These are phyloP conservation scores for Polydrusus cervinus DNA, from an alignment of 2,888 invertebrate species.

Conservation along the genomic window DNA sequence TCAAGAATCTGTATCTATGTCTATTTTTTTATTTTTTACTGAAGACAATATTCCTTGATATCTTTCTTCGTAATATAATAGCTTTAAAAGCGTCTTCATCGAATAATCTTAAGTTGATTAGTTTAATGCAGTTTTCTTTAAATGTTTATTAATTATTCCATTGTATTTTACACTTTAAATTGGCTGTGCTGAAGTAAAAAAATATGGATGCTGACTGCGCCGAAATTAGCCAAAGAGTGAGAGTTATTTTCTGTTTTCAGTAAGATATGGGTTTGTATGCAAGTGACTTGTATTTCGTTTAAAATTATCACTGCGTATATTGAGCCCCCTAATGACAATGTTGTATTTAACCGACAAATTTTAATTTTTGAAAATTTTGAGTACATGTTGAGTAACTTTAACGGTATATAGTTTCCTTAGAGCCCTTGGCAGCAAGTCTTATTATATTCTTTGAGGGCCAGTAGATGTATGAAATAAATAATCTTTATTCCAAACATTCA, in stretches of 20 bases:
- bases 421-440: not conserved
- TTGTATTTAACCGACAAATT: constrained; percentile 26
- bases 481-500: no score
- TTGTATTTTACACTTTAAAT: constrained; percentile 28
- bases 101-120: constrained; percentile 20
- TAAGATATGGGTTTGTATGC: constrained; percentile 67
- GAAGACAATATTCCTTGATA: constrained; percentile 39
- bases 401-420: not conserved
- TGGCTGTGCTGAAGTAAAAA: constrained; percentile 52
- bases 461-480: no score
- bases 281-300: constrained; percentile 62
- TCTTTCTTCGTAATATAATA: constrained; percentile 30
- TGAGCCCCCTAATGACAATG: constrained; percentile 19
- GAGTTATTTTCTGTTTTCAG: constrained; percentile 62
- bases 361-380: not conserved
- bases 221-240: constrained; percentile 64
- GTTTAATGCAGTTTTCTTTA: constrained; percentile 15
- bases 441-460: no score
- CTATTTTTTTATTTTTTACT: constrained; percentile 42
- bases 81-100: constrained; percentile 36
- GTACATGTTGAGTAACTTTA: not conserved
- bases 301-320: constrained; percentile 28
- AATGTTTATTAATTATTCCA: constrained; percentile 25
- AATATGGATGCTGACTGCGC: constrained; percentile 64
- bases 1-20: constrained; percentile 61